phyloP scores from a whole-genome alignment of 2,797 vertebrate species.

The Gephyroberyx darwinii region DNA sequence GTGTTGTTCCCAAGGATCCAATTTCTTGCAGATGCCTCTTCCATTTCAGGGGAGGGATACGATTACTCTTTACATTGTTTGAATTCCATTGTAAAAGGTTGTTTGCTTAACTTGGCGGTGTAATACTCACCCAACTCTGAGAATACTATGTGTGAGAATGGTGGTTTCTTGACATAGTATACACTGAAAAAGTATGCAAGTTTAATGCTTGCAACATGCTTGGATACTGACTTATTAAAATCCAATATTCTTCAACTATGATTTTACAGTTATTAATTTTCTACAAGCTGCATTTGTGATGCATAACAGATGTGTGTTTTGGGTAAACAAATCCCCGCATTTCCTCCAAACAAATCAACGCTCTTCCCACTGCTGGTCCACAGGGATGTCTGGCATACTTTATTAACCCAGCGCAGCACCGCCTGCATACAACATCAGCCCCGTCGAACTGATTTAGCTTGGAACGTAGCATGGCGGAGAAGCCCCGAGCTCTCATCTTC shows the following conservation, averaged over 20 bases:
- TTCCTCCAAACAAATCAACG: slow-evolving; percentile 22
- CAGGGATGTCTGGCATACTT: slow-evolving; percentile 34
- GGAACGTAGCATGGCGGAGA: slow-evolving; percentile 34
- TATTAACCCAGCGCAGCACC: slow-evolving; percentile 39
- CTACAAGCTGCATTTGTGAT: neutral
- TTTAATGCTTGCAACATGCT: slow-evolving; percentile 13
- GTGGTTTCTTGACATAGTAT: slow-evolving; percentile 7
- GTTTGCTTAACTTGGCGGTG: neutral
- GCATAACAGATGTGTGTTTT: slow-evolving; percentile 42
- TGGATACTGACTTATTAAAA: slow-evolving; percentile 28
- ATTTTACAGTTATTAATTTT: slow-evolving; percentile 18
- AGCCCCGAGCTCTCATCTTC: slow-evolving; percentile 20
- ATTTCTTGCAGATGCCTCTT: neutral
- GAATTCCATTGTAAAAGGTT: neutral
- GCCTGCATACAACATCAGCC: slow-evolving; percentile 23
- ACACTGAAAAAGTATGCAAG: slow-evolving; percentile 2
- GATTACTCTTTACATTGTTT: slow-evolving; percentile 4
- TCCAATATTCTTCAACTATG: slow-evolving; percentile 22
- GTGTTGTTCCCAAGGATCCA: slow-evolving; percentile 13
- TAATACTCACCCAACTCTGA: neutral
- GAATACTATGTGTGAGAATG: slow-evolving; percentile 2
- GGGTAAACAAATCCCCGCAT: slow-evolving; percentile 42
- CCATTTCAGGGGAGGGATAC: neutral
- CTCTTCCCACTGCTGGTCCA: neutral
- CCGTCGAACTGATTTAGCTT: slow-evolving; percentile 26